A percentile compares a stretch with the other conserved stretches of the same genome.
Conservation (phyloP, 2,888 invertebrate species). For the Pegoplata infirma region DNA sequence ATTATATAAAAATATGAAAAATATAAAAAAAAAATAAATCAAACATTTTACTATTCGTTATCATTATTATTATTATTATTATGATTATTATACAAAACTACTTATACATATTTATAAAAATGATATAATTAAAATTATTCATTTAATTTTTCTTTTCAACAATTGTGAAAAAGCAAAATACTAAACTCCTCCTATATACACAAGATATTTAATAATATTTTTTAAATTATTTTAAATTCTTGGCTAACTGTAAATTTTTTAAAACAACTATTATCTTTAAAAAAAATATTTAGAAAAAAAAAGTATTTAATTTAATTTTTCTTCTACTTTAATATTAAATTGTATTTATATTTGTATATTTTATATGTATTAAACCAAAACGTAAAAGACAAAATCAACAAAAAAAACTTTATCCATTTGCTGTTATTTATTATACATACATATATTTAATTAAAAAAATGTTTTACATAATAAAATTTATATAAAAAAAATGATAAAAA, state of each 20-base stretch:
- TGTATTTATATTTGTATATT: conserved; percentile 48
- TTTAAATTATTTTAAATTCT: conserved; percentile 8
- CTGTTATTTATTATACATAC: conserved; percentile 57
- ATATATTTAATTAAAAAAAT: conserved; percentile 35
- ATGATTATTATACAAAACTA: conserved; percentile 19
- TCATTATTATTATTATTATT: conserved; percentile 32
- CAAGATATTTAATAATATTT: conserved; percentile 12
- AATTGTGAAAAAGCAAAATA: not conserved
- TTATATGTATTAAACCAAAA: conserved; percentile 44
- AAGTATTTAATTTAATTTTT: conserved; percentile 30
- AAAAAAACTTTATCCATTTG: conserved; percentile 47
- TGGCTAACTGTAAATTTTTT: conserved; percentile 50
- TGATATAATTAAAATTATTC: conserved; percentile 15
- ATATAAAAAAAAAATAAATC: not conserved
- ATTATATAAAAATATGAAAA: conserved; percentile 22
- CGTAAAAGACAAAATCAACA: conserved; percentile 2
- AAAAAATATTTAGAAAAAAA: conserved; percentile 3
- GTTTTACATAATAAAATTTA: conserved; percentile 49
- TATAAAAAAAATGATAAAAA: conserved; percentile 38
- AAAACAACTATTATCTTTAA: conserved; percentile 3
- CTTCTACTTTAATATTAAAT: conserved; percentile 18
- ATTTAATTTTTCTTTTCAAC: conserved; percentile 4
- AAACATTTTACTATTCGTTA: conserved; percentile 26
- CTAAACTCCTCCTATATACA: not conserved
- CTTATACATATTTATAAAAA: not conserved